These are phyloP conservation scores for Cotesia glomerata DNA, from an alignment of 1,140 invertebrate genomes.

Conservation along the genomic window DNA sequence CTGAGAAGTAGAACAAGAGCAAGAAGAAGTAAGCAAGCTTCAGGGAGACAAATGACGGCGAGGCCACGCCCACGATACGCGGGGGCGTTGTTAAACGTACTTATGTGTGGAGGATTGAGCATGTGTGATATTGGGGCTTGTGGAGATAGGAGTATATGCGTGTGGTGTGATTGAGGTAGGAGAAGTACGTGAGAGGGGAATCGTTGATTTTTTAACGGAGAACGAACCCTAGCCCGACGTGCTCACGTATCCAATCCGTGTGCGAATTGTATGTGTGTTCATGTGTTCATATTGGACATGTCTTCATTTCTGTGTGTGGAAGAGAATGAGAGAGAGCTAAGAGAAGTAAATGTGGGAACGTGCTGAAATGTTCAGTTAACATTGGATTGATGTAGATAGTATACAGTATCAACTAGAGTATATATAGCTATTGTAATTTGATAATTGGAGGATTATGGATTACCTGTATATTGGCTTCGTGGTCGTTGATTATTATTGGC, in stretches of 20 bases:
- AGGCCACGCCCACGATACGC: conserved; percentile 53
- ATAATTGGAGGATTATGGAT: conserved; percentile 54
- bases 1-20: conserved; percentile 15
- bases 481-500: conserved; percentile 39
- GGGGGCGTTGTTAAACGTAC: conserved; percentile 49
- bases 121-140: too few relatives aligned
- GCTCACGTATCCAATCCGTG: neutral
- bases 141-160: conserved; percentile 33
- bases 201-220: conserved; percentile 43
- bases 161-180: conserved; percentile 18
- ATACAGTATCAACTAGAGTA: neutral
- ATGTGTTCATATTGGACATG: neutral
- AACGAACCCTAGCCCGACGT: conserved; percentile 12
- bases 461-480: conserved; percentile 37
- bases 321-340: conserved; percentile 22
- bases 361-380: conserved; percentile 13
- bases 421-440: conserved; percentile 48
- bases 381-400: neutral
- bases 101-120: conserved; percentile 30
- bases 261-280: neutral
- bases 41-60: conserved; percentile 55
- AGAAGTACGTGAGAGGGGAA: conserved; percentile 25
- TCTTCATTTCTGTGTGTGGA: neutral
- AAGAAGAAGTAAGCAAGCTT: conserved; percentile 38
- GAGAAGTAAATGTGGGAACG: neutral